phyloP scores from a whole-genome alignment of 2,888 invertebrate species.

The Agrochola litura region DNA sequence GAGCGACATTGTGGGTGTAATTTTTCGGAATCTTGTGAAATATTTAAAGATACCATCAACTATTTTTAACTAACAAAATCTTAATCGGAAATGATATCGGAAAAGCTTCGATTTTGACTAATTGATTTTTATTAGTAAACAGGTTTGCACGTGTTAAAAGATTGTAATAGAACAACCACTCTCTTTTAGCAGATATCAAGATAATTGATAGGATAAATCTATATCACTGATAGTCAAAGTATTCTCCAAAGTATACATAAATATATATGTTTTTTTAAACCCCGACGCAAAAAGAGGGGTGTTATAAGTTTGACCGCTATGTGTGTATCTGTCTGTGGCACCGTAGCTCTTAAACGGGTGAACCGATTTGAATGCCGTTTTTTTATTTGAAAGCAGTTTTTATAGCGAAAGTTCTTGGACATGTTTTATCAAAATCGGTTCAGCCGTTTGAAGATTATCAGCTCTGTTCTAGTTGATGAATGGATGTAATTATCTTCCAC shows the following conservation, averaged over 20 bases:
- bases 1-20: not conserved
- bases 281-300: too few relatives aligned
- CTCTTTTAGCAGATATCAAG: conserved; percentile 1
- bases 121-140: conserved; percentile 16
- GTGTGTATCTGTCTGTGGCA: too few relatives aligned
- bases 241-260: not conserved
- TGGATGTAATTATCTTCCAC: too few relatives aligned
- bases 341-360: too few relatives aligned
- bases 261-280: not conserved
- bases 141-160: not conserved
- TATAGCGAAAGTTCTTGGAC: too few relatives aligned
- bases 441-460: too few relatives aligned
- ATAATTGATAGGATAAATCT: not conserved
- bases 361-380: too few relatives aligned
- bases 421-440: too few relatives aligned
- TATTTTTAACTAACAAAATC: conserved; percentile 14
- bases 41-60: conserved; percentile 21
- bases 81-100: not conserved
- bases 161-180: not conserved
- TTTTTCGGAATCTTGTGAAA: not conserved
- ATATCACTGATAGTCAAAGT: not conserved
- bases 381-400: too few relatives aligned
- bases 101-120: conserved; percentile 8
- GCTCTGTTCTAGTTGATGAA: too few relatives aligned
- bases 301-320: too few relatives aligned